Evolutionary conservation across 2,888 invertebrate genomes (phyloP), one percentile per base, ranked within the genome.

Genomic region (Orchestes rusci): DNA sequence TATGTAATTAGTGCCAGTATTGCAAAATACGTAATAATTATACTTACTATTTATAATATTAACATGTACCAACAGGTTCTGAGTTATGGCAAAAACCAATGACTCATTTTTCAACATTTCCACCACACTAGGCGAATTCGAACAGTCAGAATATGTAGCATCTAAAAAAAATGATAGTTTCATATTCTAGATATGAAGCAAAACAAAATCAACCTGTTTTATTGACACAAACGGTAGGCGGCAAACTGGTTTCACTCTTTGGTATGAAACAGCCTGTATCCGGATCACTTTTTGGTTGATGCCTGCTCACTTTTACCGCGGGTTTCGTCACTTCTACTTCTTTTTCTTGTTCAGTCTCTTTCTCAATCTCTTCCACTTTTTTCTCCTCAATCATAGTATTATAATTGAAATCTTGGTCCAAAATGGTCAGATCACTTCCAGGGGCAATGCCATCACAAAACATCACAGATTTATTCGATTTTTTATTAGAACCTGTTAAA

Each of bases 361-460:
- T 12, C 4, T 8, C 29, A 16, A n/a, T 7, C 27, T 38, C 29
- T 10, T 16, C 15, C 10, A 36, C 39, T 20, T 38, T 42, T 20
- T 35, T 27, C 12, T 29, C 27, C 12, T 33, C 40, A n/a, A 32
- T 37, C 7, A 18, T 23, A 17, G 40, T 15, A 37, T 58, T 60
- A 35, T 67, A 66, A 48, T 66, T 62, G 52, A 68, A 76, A 61
- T 74, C 74, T 59, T 74, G 79, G 64, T 86, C 85, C 53, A 85
- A 73, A 65, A 84, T 84, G 45, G 86, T 84, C 59, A 89, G 71
- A 70, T 90, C 89, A 60, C 88, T 88, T 51, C 90, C 87, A 27
- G 90, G 90, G 45, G 87, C 74, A 60, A 91, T 88, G 52, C 90
- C 90, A 68, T 91, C 90, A 59, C 87, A 88, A 64, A 90, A 90